Conservation (phyloP, 1,140 invertebrate species). For the Achatina immaculata region DNA sequence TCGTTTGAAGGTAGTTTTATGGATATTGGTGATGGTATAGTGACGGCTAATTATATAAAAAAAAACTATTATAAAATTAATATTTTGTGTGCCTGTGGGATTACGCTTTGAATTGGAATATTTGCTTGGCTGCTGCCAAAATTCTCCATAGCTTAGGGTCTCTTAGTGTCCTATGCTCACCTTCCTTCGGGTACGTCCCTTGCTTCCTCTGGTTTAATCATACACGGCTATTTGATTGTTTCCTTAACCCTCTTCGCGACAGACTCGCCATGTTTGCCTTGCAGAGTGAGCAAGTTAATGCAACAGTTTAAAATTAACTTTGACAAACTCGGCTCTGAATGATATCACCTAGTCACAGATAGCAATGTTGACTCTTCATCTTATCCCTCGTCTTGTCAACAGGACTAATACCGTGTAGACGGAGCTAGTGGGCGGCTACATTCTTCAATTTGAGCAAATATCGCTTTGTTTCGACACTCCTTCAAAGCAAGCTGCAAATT, state of each 20-base stretch:
- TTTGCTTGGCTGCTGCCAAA: no score
- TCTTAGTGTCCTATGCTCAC: not conserved
- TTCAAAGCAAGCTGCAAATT: conserved; percentile 8
- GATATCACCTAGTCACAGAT: conserved; percentile 4
- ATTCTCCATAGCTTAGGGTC: not conserved
- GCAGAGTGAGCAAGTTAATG: not conserved
- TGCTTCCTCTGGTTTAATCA: not conserved
- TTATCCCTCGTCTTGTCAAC: not conserved
- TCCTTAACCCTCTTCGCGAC: not conserved
- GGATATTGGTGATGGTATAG: no score
- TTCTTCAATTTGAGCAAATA: conserved; percentile 6
- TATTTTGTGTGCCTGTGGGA: no score
- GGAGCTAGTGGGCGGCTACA: not conserved
- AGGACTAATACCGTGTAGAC: not conserved
- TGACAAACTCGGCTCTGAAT: conserved; percentile 1
- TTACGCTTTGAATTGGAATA: no score
- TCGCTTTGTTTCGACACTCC: conserved; percentile 1
- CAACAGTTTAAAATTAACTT: conserved; percentile 15
- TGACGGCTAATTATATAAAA: no score
- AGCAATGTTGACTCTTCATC: not conserved
- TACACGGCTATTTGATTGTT: conserved; percentile 4
- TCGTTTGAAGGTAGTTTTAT: no score
- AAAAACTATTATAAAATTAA: no score
- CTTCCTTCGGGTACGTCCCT: not conserved
- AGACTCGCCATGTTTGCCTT: not conserved